Base-by-base conservation (phyloP, 2,888 invertebrate species). In the Luperina nickerlii region DNA sequence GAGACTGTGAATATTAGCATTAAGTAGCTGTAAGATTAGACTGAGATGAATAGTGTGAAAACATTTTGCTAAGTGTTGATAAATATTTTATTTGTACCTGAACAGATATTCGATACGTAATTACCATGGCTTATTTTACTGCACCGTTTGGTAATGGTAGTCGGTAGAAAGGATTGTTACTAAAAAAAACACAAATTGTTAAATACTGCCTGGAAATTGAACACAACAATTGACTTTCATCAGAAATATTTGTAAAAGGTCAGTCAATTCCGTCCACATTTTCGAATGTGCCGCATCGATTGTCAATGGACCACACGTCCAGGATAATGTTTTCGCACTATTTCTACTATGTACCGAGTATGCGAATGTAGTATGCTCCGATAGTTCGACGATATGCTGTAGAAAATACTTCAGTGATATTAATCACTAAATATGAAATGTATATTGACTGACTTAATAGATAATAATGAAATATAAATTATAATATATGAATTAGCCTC, bases 401-500 rank as follows among this genome's bases (percentile, higher is more conserved):
- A 94, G 94, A 92, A 92, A 91, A 91, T 91, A 93, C 91, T 94
- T 94, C 92, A 92, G 96, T 95, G 95, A 96, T 95, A 93, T 92
- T 92, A 91, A 93, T 95, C 95, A 95, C 96, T 94, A 81, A 90
- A 92, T 93, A 92, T 92, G 90, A 85, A 94, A 93, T 94, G 92
- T 94, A 94, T 95, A 95, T 95, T 94, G 96, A 97, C 96, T 97
- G 96, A 96, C 95, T 95, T 94, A 94, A 90, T 96, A 96, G 94
- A 92, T 94, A 92, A 93, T 94, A 95, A 94, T 94, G 90, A 92
- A 92, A 91, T 93, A 95, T 94, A 92, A 92, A 92, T 91, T 92
- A 92, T 94, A 93, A 94, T 95, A 95, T 95, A 95, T 95, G 91
- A 93, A 93, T 94, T 96, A 96, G 95, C 92, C 88, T 91, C 90